phyloP scores from a whole-genome alignment of 53 echinoderm and acorn worm genomes.

The Stichopus horrens region DNA sequence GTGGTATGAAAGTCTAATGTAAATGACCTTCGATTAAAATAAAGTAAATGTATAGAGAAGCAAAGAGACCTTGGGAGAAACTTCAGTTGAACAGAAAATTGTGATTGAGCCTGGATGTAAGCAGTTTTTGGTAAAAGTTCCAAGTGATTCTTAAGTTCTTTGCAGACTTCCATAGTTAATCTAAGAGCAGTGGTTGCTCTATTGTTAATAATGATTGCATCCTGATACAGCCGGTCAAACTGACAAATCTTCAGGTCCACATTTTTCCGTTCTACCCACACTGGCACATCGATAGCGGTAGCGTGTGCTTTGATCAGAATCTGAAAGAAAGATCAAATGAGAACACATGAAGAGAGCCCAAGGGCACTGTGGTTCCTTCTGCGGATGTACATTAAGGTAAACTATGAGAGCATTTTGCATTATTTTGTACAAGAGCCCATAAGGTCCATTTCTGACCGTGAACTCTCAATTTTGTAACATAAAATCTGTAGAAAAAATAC shows the following conservation, averaged over 20 bases:
- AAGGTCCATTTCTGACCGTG: too few relatives aligned
- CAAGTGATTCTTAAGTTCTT: conserved; percentile 85
- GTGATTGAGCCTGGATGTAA: conserved; percentile 99
- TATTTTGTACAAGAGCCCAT: too few relatives aligned
- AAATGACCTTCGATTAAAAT: too few relatives aligned
- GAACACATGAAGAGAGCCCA: neutral
- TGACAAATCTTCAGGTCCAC: conserved; percentile 96
- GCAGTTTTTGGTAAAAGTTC: conserved; percentile 97
- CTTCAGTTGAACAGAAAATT: conserved; percentile 94
- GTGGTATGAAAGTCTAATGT: too few relatives aligned
- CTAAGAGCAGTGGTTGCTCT: conserved; percentile 89
- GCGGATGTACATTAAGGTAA: too few relatives aligned
- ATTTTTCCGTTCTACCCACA: conserved; percentile 92
- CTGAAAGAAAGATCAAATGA: conserved; percentile 37
- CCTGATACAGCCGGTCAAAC: conserved; percentile 97
- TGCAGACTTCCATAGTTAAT: conserved; percentile 91
- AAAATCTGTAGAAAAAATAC: too few relatives aligned
- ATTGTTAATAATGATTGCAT: conserved; percentile 93
- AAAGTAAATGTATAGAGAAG: too few relatives aligned
- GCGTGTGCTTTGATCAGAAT: conserved; percentile 72
- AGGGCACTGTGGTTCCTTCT: too few relatives aligned
- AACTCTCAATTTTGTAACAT: too few relatives aligned
- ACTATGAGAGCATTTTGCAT: too few relatives aligned
- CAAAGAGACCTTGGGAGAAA: conserved; percentile 83
- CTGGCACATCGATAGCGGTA: conserved; percentile 90